Evolutionary conservation across 2,888 invertebrate species (phyloP).

Genomic region (Andrena fulva): DNA sequence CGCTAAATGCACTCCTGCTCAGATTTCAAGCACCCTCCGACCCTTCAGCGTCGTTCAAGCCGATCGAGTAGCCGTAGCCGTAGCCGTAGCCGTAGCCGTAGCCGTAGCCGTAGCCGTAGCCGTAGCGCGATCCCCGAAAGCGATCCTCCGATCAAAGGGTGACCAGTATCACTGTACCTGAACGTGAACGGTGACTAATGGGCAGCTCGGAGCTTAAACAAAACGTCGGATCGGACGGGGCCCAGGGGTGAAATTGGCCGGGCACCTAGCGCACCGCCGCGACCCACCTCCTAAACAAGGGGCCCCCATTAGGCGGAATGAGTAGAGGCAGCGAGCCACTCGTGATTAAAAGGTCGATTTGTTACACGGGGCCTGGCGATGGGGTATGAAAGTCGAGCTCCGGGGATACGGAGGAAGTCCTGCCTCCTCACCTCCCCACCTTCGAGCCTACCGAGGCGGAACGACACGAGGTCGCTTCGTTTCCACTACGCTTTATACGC

Average conservation of each 20-base stretch:
- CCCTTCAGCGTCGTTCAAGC: not conserved
- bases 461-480: conserved; percentile 39
- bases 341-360: conserved; percentile 83
- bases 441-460: conserved; percentile 19
- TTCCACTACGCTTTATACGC: conserved; percentile 8
- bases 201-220: conserved; percentile 74
- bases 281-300: conserved; percentile 76
- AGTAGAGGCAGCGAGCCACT: conserved; percentile 77
- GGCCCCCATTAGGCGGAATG: conserved; percentile 79
- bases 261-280: conserved; percentile 77
- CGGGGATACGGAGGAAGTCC: conserved; percentile 29
- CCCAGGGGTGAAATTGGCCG: conserved; percentile 71
- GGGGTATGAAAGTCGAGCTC: conserved; percentile 25
- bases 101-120: not conserved
- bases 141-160: conserved; percentile 32
- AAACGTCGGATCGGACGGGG: conserved; percentile 68
- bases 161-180: conserved; percentile 32
- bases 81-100: not conserved
- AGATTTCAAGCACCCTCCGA: not conserved
- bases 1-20: not conserved
- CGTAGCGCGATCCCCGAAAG: conserved; percentile 12
- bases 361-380: conserved; percentile 72
- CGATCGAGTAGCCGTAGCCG: not conserved
- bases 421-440: conserved; percentile 13
- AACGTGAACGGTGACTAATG: conserved; percentile 75